A percentile compares a stretch with the other conserved stretches of the same genome.
These are phyloP conservation scores for Saccopteryx bilineata DNA, from an alignment of 2,113 vertebrate species.

Conservation along the genomic window DNA sequence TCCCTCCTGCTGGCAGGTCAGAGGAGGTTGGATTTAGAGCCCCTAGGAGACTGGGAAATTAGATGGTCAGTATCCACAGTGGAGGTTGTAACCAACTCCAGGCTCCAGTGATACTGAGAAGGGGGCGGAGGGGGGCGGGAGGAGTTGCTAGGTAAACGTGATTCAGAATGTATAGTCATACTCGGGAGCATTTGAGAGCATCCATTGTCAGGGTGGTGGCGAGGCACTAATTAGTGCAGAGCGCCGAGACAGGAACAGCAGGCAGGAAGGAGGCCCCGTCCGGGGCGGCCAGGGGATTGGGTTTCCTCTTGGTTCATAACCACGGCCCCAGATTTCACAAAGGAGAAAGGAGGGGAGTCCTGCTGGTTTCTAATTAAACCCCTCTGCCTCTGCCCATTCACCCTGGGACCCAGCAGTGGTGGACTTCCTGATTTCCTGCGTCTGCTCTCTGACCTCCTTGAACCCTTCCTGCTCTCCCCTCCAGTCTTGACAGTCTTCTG, in stretches of 20 bases:
- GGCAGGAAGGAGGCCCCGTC: constrained; percentile 73
- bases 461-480: neutral
- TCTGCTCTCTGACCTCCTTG: neutral
- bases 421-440: constrained; percentile 28
- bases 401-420: neutral
- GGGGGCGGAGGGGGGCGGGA: constrained; percentile 28
- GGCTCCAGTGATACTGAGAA: constrained; percentile 78
- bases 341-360: constrained; percentile 61
- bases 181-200: constrained; percentile 85
- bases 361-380: constrained; percentile 76
- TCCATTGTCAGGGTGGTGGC: constrained; percentile 81
- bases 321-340: constrained; percentile 44
- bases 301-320: constrained; percentile 64
- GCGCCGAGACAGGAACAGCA: constrained; percentile 76
- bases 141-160: constrained; percentile 62
- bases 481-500: neutral
- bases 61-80: constrained; percentile 85
- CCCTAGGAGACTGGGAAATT: constrained; percentile 89
- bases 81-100: constrained; percentile 80
- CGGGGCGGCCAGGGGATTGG: constrained; percentile 62
- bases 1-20: constrained; percentile 91
- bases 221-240: constrained; percentile 83
- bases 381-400: constrained; percentile 55
- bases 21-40: constrained; percentile 89
- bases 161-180: constrained; percentile 82